Percentiles rank a stretch among this genome's conserved stretches.
These are phyloP conservation scores for Tauraco erythrolophus DNA, from an alignment of 2,113 vertebrate species.

Conservation along the genomic window DNA sequence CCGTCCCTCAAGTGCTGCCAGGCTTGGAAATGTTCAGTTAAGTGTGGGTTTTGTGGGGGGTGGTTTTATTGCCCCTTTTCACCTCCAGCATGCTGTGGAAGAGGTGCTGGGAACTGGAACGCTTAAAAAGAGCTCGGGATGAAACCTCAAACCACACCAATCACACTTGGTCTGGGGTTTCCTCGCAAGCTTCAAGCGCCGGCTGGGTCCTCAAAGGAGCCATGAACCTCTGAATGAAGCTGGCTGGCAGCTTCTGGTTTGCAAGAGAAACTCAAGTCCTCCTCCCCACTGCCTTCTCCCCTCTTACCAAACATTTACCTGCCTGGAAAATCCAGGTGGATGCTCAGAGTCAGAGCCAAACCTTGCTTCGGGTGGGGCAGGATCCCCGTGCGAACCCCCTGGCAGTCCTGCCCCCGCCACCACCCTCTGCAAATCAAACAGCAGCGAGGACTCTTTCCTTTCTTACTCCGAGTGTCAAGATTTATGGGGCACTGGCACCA, in stretches of 20 bases:
- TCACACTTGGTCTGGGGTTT: slow-evolving; percentile 18
- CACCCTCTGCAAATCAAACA: slow-evolving; percentile 1
- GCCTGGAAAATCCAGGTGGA: neutral
- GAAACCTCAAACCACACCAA: slow-evolving; percentile 67
- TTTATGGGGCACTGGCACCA: slow-evolving; percentile 64
- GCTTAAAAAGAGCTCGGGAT: slow-evolving; percentile 42
- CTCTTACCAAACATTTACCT: neutral
- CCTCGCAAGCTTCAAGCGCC: neutral
- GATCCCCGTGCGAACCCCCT: neutral
- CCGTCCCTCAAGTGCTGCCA: neutral
- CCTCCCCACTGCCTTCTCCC: neutral
- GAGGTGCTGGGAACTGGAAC: slow-evolving; percentile 33
- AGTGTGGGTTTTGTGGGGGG: slow-evolving; percentile 49
- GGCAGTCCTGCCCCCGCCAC: fast-evolving
- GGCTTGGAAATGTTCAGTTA: slow-evolving; percentile 56
- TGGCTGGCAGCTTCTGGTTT: neutral
- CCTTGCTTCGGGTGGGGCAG: fast-evolving
- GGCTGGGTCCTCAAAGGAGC: slow-evolving; percentile 9
- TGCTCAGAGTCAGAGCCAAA: neutral
- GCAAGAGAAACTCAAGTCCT: neutral
- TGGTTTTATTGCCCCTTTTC: slow-evolving; percentile 47
- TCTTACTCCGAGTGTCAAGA: slow-evolving; percentile 37
- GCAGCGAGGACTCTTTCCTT: neutral
- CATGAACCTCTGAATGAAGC: neutral
- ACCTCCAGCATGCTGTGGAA: slow-evolving; percentile 42